Percentiles rank a stretch among this genome's conserved stretches.
Conservation (phyloP, 2,113 vertebrate genomes). For the Scolopax mira region DNA sequence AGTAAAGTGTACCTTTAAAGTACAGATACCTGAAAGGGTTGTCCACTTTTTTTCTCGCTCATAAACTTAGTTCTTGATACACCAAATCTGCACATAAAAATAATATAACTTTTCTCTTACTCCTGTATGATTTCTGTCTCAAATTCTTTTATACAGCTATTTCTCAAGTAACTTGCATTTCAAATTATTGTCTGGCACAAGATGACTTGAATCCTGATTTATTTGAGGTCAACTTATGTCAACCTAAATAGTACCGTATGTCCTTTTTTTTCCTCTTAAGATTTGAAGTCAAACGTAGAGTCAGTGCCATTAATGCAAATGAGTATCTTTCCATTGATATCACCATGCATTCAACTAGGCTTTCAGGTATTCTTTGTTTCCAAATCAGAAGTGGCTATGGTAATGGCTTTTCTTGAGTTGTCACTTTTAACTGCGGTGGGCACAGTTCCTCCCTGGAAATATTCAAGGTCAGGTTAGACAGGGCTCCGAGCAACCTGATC, state of each 20-base stretch:
- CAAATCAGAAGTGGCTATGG: background rate
- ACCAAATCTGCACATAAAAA: background rate
- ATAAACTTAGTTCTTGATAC: background rate
- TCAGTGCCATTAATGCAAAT: background rate
- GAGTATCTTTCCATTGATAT: background rate
- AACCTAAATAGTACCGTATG: background rate
- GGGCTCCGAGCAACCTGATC: background rate
- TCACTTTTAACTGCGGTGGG: background rate
- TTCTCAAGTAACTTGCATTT: background rate
- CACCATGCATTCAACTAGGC: background rate
- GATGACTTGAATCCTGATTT: background rate
- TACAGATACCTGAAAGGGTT: background rate
- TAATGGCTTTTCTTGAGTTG: background rate
- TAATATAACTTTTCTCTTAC: accelerated
- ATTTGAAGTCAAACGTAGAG: background rate
- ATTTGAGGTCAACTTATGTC: background rate
- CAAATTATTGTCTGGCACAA: background rate
- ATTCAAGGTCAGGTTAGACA: background rate
- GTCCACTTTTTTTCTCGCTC: background rate
- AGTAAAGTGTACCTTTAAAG: background rate
- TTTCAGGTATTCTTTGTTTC: background rate
- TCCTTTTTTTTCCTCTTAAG: background rate
- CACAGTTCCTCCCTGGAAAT: background rate
- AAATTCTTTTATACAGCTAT: background rate
- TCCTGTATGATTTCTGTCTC: background rate